A percentile compares a stretch with the other conserved stretches of the same genome.
Conservation (phyloP, 2,888 invertebrate genomes). For the Drosophila imparisetae region DNA sequence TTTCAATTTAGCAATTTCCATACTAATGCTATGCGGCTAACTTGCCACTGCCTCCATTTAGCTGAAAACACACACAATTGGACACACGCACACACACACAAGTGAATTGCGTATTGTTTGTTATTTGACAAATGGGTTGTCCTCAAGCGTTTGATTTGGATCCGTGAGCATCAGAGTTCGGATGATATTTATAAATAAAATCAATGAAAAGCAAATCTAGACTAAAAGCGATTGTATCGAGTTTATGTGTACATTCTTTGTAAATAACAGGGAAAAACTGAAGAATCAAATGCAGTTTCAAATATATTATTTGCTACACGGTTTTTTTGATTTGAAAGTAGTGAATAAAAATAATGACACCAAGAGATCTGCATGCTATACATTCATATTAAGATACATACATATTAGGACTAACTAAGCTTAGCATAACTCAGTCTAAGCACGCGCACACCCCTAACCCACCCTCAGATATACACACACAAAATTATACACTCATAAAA, state of each 20-base stretch:
- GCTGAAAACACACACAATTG: constrained; percentile 63
- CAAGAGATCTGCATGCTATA: neutral
- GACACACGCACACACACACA: constrained; percentile 31
- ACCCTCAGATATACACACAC: neutral
- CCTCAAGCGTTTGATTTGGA: constrained; percentile 38
- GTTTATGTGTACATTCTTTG: too few relatives aligned
- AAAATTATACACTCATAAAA: neutral
- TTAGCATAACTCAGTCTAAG: neutral
- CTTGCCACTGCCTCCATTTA: constrained; percentile 56
- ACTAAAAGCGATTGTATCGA: neutral
- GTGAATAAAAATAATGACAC: neutral
- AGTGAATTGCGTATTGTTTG: constrained; percentile 31
- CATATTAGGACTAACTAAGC: neutral
- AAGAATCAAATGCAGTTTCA: too few relatives aligned
- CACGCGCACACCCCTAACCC: constrained; percentile 11
- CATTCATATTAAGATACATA: neutral
- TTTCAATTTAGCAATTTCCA: constrained; percentile 79
- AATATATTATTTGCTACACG: neutral
- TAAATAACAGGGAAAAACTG: too few relatives aligned
- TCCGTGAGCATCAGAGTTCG: constrained; percentile 9
- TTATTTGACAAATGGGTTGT: constrained; percentile 62
- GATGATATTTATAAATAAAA: neutral
- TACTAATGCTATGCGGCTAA: constrained; percentile 66
- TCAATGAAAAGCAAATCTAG: neutral
- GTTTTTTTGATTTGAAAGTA: neutral